Percentiles rank a stretch among this genome's conserved stretches.
phyloP scores from a whole-genome alignment of 1,140 invertebrate genomes.

The Phocides pigmalion region DNA sequence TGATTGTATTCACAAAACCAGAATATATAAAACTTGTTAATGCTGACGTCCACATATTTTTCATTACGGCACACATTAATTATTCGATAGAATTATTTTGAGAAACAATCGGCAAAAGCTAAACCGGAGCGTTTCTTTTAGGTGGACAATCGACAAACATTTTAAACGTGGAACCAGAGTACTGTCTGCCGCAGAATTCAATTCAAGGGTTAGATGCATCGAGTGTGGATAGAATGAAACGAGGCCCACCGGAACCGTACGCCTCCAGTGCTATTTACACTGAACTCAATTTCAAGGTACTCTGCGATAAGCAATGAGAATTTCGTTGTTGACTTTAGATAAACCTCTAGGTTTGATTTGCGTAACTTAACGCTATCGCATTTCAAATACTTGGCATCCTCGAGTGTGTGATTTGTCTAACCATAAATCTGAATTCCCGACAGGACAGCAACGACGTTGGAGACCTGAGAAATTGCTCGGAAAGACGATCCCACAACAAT shows the following conservation, averaged over 20 bases:
- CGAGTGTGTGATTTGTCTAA: slow-evolving; percentile 30
- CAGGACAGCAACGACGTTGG: slow-evolving; percentile 73
- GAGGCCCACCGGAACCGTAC: slow-evolving; percentile 74
- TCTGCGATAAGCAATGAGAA: slow-evolving; percentile 64
- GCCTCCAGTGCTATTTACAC: slow-evolving; percentile 81
- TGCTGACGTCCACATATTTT: no score
- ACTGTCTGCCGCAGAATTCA: slow-evolving; percentile 76
- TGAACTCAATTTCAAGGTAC: slow-evolving; percentile 78
- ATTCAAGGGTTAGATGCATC: slow-evolving; percentile 73
- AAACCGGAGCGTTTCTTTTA: slow-evolving; percentile 36
- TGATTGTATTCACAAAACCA: no score
- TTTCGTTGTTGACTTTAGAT: slow-evolving; percentile 61
- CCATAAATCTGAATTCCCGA: slow-evolving; percentile 44
- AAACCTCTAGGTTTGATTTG: slow-evolving; percentile 57
- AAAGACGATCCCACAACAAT: slow-evolving; percentile 78
- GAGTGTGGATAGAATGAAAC: slow-evolving; percentile 73
- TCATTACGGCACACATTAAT: no score
- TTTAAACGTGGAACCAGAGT: slow-evolving; percentile 74
- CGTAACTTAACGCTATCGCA: slow-evolving; percentile 39
- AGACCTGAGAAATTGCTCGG: slow-evolving; percentile 71
- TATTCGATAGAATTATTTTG: background rate
- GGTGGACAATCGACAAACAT: slow-evolving; percentile 75
- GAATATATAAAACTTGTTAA: no score
- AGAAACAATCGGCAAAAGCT: background rate
- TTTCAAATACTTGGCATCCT: slow-evolving; percentile 22